Conservation (phyloP, 2,797 vertebrate species). For the Neoniphon sammara region DNA sequence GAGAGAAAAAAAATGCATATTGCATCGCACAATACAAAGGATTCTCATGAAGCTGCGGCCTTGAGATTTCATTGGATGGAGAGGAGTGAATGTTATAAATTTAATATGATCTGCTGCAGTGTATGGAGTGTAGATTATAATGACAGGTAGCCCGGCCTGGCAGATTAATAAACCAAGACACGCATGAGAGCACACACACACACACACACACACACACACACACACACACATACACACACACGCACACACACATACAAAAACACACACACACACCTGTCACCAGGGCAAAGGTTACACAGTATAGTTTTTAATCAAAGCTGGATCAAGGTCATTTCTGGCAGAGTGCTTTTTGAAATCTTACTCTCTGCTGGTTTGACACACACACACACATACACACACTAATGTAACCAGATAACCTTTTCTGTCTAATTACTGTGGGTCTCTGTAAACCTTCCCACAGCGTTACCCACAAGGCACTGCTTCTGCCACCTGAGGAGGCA, state of each 20-base stretch:
- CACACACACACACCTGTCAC: slow-evolving; percentile 27
- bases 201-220: slow-evolving; percentile 13
- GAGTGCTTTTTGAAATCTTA: slow-evolving; percentile 6
- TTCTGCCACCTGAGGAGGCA: not conserved
- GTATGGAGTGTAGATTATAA: slow-evolving; percentile 12
- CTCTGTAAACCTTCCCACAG: slow-evolving; percentile 2
- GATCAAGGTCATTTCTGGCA: slow-evolving; percentile 33
- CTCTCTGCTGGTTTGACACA: not conserved
- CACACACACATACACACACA: slow-evolving; percentile 23
- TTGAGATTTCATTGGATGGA: slow-evolving; percentile 21
- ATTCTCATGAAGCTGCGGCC: not conserved
- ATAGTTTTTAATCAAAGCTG: slow-evolving; percentile 42
- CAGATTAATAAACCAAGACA: slow-evolving; percentile 32
- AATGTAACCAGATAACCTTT: slow-evolving; percentile 19
- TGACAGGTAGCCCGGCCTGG: slow-evolving; percentile 6
- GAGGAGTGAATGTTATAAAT: slow-evolving; percentile 9
- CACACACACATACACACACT: slow-evolving; percentile 9
- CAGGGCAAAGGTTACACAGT: slow-evolving; percentile 41
- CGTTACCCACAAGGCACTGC: not conserved
- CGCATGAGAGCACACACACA: not conserved
- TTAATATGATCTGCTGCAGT: slow-evolving; percentile 8
- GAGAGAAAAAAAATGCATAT: not conserved
- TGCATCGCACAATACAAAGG: not conserved
- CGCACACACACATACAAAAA: slow-evolving; percentile 14
- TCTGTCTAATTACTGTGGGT: slow-evolving; percentile 11